Conservation (phyloP, 2,888 invertebrate species). For the Oscheius onirici region DNA sequence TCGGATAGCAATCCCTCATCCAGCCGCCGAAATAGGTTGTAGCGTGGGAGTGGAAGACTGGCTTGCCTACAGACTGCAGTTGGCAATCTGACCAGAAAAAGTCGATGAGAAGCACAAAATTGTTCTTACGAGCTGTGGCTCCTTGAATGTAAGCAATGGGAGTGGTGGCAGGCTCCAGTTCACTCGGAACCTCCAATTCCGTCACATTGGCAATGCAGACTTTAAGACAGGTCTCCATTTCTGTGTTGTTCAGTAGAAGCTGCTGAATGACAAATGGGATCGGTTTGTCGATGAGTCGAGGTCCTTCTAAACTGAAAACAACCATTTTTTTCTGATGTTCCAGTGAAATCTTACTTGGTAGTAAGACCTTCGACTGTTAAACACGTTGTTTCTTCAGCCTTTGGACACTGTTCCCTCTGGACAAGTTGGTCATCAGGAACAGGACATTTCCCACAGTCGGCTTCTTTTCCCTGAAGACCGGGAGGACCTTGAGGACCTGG, state of each 20-base stretch:
- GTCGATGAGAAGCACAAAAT: not conserved
- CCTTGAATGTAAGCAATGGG: conserved; percentile 70
- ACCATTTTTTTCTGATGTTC: not conserved
- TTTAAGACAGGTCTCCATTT: conserved; percentile 67
- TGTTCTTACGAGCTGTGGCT: conserved; percentile 67
- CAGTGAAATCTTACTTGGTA: not conserved
- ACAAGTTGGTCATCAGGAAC: conserved; percentile 55
- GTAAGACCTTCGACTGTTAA: conserved; percentile 3
- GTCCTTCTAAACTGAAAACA: conserved; percentile 23
- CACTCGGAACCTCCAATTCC: conserved; percentile 43
- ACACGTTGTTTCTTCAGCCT: conserved; percentile 22
- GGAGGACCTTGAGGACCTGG: conserved; percentile 62
- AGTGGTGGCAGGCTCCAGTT: conserved; percentile 56
- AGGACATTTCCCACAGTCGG: conserved; percentile 64
- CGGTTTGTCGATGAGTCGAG: conserved; percentile 36
- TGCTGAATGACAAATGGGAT: conserved; percentile 64
- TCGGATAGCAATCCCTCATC: conserved; percentile 73
- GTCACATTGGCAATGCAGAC: conserved; percentile 66
- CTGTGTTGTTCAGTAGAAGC: conserved; percentile 64
- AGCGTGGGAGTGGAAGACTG: conserved; percentile 73
- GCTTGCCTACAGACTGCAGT: conserved; percentile 73
- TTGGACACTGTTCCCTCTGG: conserved; percentile 31
- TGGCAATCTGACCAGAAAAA: conserved; percentile 69
- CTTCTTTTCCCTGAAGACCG: conserved; percentile 62
- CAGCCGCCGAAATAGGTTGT: conserved; percentile 73